Evolutionary conservation across 1,140 invertebrate genomes (phyloP), one percentile per base, ranked within the genome.

Genomic region (Agrilus planipennis): DNA sequence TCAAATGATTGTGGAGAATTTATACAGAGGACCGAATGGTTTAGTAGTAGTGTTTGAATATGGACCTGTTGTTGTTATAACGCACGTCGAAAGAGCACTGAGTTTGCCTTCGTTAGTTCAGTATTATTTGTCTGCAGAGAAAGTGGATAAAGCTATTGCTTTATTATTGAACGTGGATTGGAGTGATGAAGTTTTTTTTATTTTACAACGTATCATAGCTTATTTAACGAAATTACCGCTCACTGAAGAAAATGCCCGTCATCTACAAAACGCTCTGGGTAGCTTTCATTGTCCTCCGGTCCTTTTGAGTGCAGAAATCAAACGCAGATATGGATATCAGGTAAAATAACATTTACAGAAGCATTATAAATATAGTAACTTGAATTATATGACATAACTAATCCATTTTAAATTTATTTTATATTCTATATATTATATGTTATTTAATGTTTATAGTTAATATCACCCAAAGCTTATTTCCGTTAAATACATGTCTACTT

Each of bases 91-190:
- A 23, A 43, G 51, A 29, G 53, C 55, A 41, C 44, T 60, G 28
- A 46, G 31, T 34, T 58, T 55, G 53, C 72, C 29, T 68, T 69
- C n/a, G 52, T 65, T 45, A 67, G 78, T 50, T 63, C 72, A 21
- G 57, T 84, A 40, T 47, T 85, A 85, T 58, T 61, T 86, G 29
- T 69, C 70, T 31, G 53, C 73, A 18, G 67, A 67, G 34, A 73
- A 79, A 51, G 60, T 76, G 6, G 76, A 83, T 45, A 72, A 76
- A 54, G 82, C 82, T 1, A 74, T 84, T 7, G 75, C 75, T 47
- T 57, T 87, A 15, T 59, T 86, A 14, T 53, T 75, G 9, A 71
- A 79, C 60, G 86, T 83, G 82, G 78, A 85, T 50, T 72, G 66
- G 5, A 73, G 80, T 53, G 74, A 82, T 2, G 64, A 71, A 41